Percentiles rank a stretch among this genome's conserved stretches.
Conservation (phyloP, 2,797 vertebrate genomes). For the Siniperca obscura region DNA sequence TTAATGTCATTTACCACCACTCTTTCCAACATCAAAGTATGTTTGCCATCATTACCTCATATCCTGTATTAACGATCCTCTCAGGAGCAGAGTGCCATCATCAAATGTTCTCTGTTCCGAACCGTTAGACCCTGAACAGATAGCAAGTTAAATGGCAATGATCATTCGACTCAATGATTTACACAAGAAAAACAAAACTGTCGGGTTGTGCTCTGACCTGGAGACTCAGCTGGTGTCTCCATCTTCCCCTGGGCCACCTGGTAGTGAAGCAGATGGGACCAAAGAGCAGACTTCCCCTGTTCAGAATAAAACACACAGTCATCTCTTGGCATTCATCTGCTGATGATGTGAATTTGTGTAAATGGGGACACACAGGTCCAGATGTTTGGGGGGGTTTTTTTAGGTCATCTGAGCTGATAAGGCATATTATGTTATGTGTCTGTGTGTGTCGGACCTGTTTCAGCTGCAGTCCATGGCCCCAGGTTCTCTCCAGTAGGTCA, state of each 20-base stretch:
- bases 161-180: slow-evolving; percentile 9
- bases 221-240: slow-evolving; percentile 87
- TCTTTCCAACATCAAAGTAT: background rate
- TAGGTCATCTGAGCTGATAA: slow-evolving; percentile 27
- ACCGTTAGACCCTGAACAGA: slow-evolving; percentile 82
- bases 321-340: background rate
- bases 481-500: slow-evolving; percentile 97
- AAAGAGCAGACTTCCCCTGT: slow-evolving; percentile 96
- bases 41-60: slow-evolving; percentile 88
- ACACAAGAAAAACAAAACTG: background rate
- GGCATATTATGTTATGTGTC: background rate
- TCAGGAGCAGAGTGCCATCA: slow-evolving; percentile 82
- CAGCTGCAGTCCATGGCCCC: slow-evolving; percentile 95
- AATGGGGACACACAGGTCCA: background rate
- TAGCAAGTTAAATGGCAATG: background rate
- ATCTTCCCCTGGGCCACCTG: slow-evolving; percentile 92
- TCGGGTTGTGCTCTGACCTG: slow-evolving; percentile 83
- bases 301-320: slow-evolving; percentile 29
- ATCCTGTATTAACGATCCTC: slow-evolving; percentile 92
- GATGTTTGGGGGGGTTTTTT: background rate
- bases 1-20: no score
- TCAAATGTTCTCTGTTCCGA: slow-evolving; percentile 90
- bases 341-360: slow-evolving; percentile 22
- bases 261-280: slow-evolving; percentile 97
- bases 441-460: slow-evolving; percentile 90